phyloP scores from a whole-genome alignment of 2,888 invertebrate species.

The Cyaniris semiargus region DNA sequence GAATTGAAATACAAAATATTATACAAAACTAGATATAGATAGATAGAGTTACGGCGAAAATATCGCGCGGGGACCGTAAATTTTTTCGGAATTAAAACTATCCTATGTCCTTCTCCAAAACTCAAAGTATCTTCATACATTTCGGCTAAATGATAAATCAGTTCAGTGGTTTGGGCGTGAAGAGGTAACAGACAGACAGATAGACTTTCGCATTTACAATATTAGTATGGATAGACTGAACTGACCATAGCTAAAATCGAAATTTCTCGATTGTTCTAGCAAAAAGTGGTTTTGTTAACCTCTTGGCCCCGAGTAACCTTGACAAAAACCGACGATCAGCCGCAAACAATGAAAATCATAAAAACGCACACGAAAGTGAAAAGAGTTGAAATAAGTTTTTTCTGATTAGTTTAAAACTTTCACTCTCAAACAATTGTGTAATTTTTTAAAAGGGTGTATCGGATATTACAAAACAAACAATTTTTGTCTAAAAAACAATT shows the following conservation, averaged over 20 bases:
- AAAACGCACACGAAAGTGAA: constrained; percentile 24
- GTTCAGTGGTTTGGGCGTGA: no score
- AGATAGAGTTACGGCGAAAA: no score
- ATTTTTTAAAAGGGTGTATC: constrained; percentile 62
- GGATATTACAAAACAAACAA: constrained; percentile 68
- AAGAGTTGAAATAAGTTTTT: constrained; percentile 29
- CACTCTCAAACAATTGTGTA: constrained; percentile 55
- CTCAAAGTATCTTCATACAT: no score
- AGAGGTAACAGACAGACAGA: no score
- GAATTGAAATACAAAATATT: no score
- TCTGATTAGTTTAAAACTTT: constrained; percentile 52
- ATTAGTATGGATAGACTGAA: neutral
- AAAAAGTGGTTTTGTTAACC: constrained; percentile 19
- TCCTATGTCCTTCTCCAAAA: no score
- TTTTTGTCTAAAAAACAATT: constrained; percentile 61
- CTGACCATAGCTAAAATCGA: neutral
- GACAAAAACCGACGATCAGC: constrained; percentile 33
- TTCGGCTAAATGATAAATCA: no score
- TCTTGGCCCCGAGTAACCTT: constrained; percentile 16
- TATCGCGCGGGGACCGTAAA: no score
- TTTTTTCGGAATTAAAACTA: no score
- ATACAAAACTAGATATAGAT: no score
- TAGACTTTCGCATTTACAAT: no score
- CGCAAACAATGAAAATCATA: constrained; percentile 23
- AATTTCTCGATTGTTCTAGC: constrained; percentile 20